These are phyloP conservation scores for Coelinius sp. DNA, from an alignment of 2,888 invertebrate species.

Conservation along the genomic window DNA sequence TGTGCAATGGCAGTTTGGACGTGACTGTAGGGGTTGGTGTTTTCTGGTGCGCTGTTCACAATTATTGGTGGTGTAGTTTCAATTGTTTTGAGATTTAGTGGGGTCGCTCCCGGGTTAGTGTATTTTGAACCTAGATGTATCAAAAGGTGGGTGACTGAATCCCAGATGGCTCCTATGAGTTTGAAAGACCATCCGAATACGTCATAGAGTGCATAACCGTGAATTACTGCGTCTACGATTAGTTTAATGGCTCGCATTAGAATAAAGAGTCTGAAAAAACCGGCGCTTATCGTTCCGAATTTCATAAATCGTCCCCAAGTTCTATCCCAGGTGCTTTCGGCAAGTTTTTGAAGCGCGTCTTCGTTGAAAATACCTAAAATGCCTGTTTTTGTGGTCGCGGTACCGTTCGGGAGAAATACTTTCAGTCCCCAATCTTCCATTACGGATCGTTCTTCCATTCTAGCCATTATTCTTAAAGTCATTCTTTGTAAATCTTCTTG, in stretches of 20 bases:
- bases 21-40: too few relatives aligned
- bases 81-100: neutral
- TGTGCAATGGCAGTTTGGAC: too few relatives aligned
- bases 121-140: neutral
- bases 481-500: conserved; percentile 29
- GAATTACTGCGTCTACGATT: conserved; percentile 20
- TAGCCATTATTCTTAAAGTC: conserved; percentile 37
- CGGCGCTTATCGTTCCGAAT: conserved; percentile 41
- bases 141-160: conserved; percentile 25
- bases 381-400: neutral
- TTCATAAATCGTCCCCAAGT: conserved; percentile 20
- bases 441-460: conserved; percentile 34
- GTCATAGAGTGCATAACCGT: conserved; percentile 1
- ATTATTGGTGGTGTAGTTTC: neutral
- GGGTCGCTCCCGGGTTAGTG: neutral
- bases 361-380: conserved; percentile 28
- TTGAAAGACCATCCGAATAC: conserved; percentile 25
- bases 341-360: conserved; percentile 29
- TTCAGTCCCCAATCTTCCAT: neutral
- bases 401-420: conserved; percentile 9
- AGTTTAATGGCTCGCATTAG: neutral
- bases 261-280: conserved; percentile 31
- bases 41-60: too few relatives aligned
- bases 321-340: conserved; percentile 30
- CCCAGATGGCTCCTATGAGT: conserved; percentile 27